Evolutionary conservation across 2,113 vertebrate genomes (phyloP).

Genomic region (Laticauda laticaudata): DNA sequence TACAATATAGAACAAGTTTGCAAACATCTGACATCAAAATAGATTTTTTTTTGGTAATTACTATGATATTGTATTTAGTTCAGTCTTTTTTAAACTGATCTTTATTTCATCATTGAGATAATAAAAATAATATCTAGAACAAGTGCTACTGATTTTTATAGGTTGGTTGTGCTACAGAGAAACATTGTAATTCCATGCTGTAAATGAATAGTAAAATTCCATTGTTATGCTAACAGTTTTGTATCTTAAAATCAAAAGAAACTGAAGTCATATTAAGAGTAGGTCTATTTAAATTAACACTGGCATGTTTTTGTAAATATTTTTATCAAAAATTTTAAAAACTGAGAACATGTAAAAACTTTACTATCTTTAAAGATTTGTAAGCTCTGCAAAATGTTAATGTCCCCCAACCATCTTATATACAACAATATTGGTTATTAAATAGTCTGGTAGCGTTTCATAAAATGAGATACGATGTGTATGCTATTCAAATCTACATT

Average conservation of each 20-base stretch:
- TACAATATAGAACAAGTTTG: not conserved
- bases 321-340: not conserved
- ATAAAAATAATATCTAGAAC: not conserved
- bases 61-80: not conserved
- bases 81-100: not conserved
- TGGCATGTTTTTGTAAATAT: not conserved
- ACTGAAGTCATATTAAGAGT: not conserved
- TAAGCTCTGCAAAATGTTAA: not conserved
- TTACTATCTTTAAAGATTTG: not conserved
- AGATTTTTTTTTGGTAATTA: not conserved
- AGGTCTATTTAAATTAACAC: not conserved
- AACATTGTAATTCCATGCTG: not conserved
- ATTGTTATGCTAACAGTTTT: not conserved
- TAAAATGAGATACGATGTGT: not conserved
- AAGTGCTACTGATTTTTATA: not conserved
- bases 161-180: not conserved
- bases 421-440: not conserved
- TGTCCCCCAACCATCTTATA: not conserved
- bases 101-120: not conserved
- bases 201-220: not conserved
- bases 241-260: not conserved
- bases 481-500: not conserved
- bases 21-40: not conserved
- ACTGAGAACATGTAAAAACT: not conserved
- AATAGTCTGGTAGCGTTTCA: not conserved